Percentiles rank a stretch among this genome's conserved stretches.
Evolutionary conservation across 2,888 invertebrate species (phyloP).

Genomic region (Fabriciana adippe): DNA sequence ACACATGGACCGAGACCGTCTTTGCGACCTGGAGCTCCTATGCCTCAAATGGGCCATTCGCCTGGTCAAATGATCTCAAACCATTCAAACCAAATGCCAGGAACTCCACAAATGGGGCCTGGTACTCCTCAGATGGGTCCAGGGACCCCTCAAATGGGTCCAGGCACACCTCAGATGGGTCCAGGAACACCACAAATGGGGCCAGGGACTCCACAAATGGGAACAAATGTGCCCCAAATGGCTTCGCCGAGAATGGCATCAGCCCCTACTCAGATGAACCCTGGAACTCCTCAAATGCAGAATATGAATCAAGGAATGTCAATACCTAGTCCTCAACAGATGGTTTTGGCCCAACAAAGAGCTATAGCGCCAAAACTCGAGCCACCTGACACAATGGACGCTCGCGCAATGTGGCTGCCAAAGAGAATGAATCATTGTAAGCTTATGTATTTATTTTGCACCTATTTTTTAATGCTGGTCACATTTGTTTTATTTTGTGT

Average conservation of each 20-base stretch:
- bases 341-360: constrained; percentile 69
- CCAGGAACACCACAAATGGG: constrained; percentile 53
- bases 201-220: constrained; percentile 55
- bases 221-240: constrained; percentile 66
- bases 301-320: constrained; percentile 70
- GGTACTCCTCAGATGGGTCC: constrained; percentile 61
- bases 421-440: constrained; percentile 86
- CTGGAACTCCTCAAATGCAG: constrained; percentile 73
- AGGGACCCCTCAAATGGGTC: constrained; percentile 59
- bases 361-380: constrained; percentile 82
- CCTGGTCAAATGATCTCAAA: constrained; percentile 53
- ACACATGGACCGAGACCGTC: constrained; percentile 66
- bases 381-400: constrained; percentile 82
- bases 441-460: constrained; percentile 64
- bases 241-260: constrained; percentile 72
- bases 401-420: constrained; percentile 84
- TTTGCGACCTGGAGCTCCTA: constrained; percentile 62
- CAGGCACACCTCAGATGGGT: constrained; percentile 56
- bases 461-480: constrained; percentile 41
- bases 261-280: constrained; percentile 74
- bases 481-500: constrained; percentile 45
- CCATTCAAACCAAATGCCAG: constrained; percentile 36
- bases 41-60: constrained; percentile 58
- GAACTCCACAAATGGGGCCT: constrained; percentile 54
- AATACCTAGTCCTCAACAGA: constrained; percentile 67